These are phyloP conservation scores for Xenopus borealis DNA, from an alignment of 2,113 vertebrate species.

Conservation along the genomic window DNA sequence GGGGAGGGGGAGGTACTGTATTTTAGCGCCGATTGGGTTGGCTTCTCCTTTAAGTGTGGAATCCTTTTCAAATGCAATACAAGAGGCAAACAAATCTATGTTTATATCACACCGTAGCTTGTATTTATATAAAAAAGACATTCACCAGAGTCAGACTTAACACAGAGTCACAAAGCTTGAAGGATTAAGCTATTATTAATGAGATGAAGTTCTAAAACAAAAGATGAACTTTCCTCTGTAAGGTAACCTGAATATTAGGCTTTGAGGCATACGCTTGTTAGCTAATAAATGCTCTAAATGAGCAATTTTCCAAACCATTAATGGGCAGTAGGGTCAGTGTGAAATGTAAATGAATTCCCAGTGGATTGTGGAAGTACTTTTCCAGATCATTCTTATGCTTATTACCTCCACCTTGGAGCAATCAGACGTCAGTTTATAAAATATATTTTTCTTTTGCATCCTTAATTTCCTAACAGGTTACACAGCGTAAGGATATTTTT, in stretches of 20 bases:
- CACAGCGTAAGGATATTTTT: too few species aligned
- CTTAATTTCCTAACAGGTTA: too few species aligned
- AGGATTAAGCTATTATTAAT: slow-evolving; percentile 17
- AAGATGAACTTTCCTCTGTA: slow-evolving; percentile 8
- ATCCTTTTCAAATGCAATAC: too few species aligned
- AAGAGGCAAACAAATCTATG: too few species aligned
- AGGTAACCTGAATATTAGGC: slow-evolving; percentile 12
- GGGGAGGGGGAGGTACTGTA: too few species aligned
- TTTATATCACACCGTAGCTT: too few species aligned
- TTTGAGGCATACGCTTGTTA: slow-evolving; percentile 25
- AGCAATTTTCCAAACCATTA: slow-evolving; percentile 37
- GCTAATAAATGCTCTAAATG: slow-evolving; percentile 27
- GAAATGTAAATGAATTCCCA: slow-evolving; percentile 22
- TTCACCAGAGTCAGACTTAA: slow-evolving; percentile 15
- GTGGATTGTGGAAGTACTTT: neutral
- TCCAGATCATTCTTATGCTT: neutral
- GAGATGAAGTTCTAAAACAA: slow-evolving; percentile 19
- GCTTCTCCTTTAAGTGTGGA: too few species aligned
- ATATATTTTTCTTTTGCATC: too few species aligned
- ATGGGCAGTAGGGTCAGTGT: slow-evolving; percentile 25
- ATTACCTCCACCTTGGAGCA: neutral
- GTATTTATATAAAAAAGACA: too few species aligned
- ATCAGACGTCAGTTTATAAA: too few species aligned
- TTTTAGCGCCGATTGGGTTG: too few species aligned
- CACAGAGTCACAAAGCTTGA: slow-evolving; percentile 12